phyloP scores from a whole-genome alignment of 2,888 invertebrate genomes.

The Labia minor region DNA sequence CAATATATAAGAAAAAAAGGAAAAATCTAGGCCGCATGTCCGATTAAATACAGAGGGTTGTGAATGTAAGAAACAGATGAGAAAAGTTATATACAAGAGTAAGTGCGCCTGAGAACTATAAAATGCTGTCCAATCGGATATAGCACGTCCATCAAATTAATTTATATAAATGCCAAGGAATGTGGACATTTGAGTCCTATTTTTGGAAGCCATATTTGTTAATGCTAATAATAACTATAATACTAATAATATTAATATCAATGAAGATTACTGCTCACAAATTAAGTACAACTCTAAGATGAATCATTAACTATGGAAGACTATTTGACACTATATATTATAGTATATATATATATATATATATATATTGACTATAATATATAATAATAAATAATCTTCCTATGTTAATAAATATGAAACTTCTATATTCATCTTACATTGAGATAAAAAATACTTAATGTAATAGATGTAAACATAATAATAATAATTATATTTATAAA shows the following conservation, averaged over 20 bases:
- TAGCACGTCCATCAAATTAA: conserved; percentile 25
- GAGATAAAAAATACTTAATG: too few relatives aligned
- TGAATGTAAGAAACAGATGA: conserved; percentile 21
- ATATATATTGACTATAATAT: background rate
- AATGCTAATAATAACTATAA: background rate
- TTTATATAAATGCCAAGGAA: background rate
- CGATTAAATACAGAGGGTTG: conserved; percentile 21
- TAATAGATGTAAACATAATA: too few relatives aligned
- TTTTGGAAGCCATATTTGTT: conserved; percentile 13
- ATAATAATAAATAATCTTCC: background rate
- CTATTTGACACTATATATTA: too few relatives aligned
- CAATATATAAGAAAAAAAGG: conserved; percentile 6
- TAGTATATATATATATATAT: too few relatives aligned
- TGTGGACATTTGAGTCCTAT: conserved; percentile 13
- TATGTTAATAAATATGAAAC: too few relatives aligned
- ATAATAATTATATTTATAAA: too few relatives aligned
- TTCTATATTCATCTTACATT: too few relatives aligned
- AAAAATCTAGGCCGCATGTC: background rate
- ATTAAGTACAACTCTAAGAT: too few relatives aligned
- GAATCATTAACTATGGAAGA: too few relatives aligned
- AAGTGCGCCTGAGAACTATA: conserved; percentile 21
- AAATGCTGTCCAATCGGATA: conserved; percentile 24
- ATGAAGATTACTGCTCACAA: too few relatives aligned
- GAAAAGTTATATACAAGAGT: conserved; percentile 21
- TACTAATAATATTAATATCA: too few relatives aligned